These are phyloP conservation scores for Eretmocerus hayati DNA, from an alignment of 2,888 invertebrate species.

Conservation along the genomic window DNA sequence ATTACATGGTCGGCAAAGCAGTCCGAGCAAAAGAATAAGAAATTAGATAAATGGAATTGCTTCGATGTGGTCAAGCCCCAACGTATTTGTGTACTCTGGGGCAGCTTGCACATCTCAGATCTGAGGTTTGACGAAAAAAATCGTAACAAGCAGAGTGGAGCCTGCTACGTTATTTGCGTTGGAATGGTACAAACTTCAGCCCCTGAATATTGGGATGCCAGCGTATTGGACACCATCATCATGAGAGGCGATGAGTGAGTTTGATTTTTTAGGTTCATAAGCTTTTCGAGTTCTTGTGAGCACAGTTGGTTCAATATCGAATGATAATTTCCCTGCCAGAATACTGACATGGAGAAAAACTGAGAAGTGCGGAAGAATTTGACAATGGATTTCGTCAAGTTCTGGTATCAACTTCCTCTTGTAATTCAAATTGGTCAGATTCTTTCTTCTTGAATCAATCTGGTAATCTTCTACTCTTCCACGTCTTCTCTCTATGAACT, in stretches of 20 bases:
- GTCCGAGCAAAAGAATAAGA: background rate
- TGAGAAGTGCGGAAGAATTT: no score
- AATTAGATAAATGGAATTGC: constrained; percentile 51
- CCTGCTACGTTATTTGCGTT: constrained; percentile 52
- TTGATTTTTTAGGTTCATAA: no score
- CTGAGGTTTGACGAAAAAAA: constrained; percentile 50
- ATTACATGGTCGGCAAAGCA: constrained; percentile 28
- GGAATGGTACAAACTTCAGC: constrained; percentile 38
- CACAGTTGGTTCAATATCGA: no score
- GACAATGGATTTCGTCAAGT: no score
- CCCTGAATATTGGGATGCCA: constrained; percentile 38
- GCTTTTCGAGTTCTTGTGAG: no score
- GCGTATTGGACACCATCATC: constrained; percentile 35
- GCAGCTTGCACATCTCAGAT: constrained; percentile 58
- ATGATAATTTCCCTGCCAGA: no score
- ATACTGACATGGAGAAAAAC: no score
- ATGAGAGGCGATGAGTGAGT: constrained; percentile 34
- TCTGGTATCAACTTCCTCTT: no score
- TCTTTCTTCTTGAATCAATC: no score
- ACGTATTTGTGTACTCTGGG: constrained; percentile 63
- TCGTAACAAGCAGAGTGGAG: constrained; percentile 60
- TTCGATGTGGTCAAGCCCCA: constrained; percentile 64
- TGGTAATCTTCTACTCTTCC: no score
- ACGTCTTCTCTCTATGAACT: no score
- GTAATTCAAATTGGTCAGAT: no score